Conservation (phyloP, 2,888 invertebrate genomes). For the Atrina japonica region DNA sequence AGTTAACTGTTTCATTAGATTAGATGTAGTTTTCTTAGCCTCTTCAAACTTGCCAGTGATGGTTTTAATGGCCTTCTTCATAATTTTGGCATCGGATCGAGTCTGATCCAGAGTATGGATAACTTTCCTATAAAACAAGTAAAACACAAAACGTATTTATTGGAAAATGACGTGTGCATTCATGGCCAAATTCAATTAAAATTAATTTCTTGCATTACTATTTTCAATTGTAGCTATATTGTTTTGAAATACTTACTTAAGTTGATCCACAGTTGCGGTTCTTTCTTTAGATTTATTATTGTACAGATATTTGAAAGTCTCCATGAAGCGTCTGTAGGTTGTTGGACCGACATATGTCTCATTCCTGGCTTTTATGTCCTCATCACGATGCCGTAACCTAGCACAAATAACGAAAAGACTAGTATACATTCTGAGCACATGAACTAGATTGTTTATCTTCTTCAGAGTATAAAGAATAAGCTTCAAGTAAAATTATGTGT, state of each 20-base stretch:
- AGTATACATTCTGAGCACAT: too few relatives aligned
- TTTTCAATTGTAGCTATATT: too few relatives aligned
- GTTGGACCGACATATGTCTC: slow-evolving; percentile 79
- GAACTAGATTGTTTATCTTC: too few relatives aligned
- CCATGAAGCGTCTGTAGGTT: slow-evolving; percentile 78
- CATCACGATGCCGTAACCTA: slow-evolving; percentile 70
- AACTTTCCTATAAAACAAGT: slow-evolving; percentile 69
- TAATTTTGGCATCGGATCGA: slow-evolving; percentile 75
- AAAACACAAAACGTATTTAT: background rate
- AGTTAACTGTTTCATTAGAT: slow-evolving; percentile 73
- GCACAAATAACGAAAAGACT: background rate
- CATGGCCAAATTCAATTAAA: too few relatives aligned
- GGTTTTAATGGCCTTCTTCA: slow-evolving; percentile 78
- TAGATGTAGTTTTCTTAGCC: slow-evolving; percentile 72
- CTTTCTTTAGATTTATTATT: slow-evolving; percentile 74
- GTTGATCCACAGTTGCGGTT: slow-evolving; percentile 74
- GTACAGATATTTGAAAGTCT: slow-evolving; percentile 77
- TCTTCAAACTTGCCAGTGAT: slow-evolving; percentile 75
- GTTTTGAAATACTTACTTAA: slow-evolving; percentile 73
- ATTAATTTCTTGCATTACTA: too few relatives aligned
- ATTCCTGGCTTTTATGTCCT: slow-evolving; percentile 65
- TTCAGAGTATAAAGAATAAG: too few relatives aligned
- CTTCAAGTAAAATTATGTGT: too few relatives aligned
- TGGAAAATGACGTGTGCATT: background rate
- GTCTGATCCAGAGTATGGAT: slow-evolving; percentile 79